Evolutionary conservation across 2,888 invertebrate species (phyloP), one percentile per base, ranked within the genome.

Genomic region (Mongoloraphidia duomilia): DNA sequence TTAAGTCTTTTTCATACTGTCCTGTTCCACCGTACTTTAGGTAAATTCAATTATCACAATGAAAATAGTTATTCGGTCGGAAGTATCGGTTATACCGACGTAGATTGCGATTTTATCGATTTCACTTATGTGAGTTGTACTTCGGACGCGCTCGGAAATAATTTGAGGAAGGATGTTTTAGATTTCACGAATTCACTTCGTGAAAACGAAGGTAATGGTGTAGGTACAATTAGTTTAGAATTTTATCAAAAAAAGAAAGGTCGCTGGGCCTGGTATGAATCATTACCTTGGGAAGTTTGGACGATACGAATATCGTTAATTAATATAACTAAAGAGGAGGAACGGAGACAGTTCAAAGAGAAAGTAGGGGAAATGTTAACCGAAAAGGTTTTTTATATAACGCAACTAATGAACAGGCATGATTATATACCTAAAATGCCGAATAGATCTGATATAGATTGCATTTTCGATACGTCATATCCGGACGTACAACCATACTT

Each of bases 211-310:
- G 77, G 80, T 34, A 69, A 71, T 1, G 74, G 75, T 14, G 73
- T 71, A 50, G 90, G 90, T 4, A 88, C 90, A 60, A 95, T 96
- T 58, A 89, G 89, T 51, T 74, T 96, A 56, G 95, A 96, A 68
- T 96, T 96, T 73, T 95, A 89, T 71, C 92, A 94, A 67, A 87
- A 83, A 68, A 88, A 90, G 58, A 85, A 86, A 60, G 82, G 82
- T 48, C 80, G 89, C 47, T 95, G 95, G 93, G 80, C 85, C 34
- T 82, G 84, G 55, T 80, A 87, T 8, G 95, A 96, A 64, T 87
- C 86, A 63, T 89, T 91, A 61, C 93, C 96, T 0, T 98, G 97
- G 97, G 97, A 98, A 67, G 90, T 96, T 49, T 98, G 97, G 97
- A 95, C 93, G 36, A 79, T 97, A 8, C 82, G 88, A 59, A 76